Conservation (phyloP, 2,797 vertebrate species). For the Alectoris magna region DNA sequence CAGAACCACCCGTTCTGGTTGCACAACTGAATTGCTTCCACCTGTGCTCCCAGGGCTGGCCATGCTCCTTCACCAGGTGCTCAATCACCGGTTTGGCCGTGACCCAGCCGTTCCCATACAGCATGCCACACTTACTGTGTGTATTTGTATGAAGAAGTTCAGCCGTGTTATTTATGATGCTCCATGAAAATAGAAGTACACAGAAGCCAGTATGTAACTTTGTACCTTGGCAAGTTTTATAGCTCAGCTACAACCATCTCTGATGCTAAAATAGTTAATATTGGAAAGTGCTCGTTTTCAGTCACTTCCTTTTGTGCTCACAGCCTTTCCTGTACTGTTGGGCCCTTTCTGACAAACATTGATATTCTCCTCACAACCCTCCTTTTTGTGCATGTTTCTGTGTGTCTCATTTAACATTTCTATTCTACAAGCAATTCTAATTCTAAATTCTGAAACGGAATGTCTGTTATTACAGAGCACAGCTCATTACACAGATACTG, state of each 20-base stretch:
- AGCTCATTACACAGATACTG: slow-evolving; percentile 26
- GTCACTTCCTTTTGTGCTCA: background rate
- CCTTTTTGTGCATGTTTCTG: background rate
- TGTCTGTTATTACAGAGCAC: background rate
- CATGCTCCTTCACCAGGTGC: too few relatives aligned
- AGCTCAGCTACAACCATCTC: background rate
- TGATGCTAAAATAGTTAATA: background rate
- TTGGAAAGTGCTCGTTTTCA: background rate
- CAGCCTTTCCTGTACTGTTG: background rate
- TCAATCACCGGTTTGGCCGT: too few relatives aligned
- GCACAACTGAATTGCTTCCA: too few relatives aligned
- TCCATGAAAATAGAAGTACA: background rate
- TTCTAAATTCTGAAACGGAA: slow-evolving; percentile 22
- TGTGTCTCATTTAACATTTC: slow-evolving; percentile 32
- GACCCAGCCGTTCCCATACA: too few relatives aligned
- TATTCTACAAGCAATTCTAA: slow-evolving; percentile 38
- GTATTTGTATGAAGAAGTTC: background rate
- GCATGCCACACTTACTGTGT: background rate
- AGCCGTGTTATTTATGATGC: background rate
- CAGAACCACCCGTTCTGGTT: too few relatives aligned
- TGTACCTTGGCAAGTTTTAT: background rate
- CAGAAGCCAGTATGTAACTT: background rate
- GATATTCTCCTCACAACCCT: background rate
- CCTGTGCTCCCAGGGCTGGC: too few relatives aligned
- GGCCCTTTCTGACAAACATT: background rate